These are phyloP conservation scores for Empis livida DNA, from an alignment of 2,888 invertebrate species.

Conservation along the genomic window DNA sequence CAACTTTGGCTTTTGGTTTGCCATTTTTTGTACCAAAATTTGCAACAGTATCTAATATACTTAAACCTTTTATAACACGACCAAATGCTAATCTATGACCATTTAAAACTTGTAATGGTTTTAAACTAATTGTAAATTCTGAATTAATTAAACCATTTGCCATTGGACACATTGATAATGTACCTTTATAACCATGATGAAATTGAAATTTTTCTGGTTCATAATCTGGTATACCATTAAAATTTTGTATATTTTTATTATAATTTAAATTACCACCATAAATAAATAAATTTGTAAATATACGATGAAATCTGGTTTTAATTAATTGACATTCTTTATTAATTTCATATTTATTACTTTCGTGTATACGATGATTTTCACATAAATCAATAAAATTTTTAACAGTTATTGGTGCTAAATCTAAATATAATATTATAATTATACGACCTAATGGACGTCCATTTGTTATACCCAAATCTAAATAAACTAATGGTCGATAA, in stretches of 20 bases:
- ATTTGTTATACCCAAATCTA: slow-evolving; percentile 20
- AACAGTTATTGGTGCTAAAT: slow-evolving; percentile 26
- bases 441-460: slow-evolving; percentile 20
- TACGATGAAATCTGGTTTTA: background rate
- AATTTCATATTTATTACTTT: too few relatives aligned
- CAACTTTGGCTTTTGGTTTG: slow-evolving; percentile 18
- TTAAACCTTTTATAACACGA: slow-evolving; percentile 19
- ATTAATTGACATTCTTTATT: background rate
- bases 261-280: slow-evolving; percentile 9
- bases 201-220: slow-evolving; percentile 6
- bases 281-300: slow-evolving; percentile 8
- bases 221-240: background rate
- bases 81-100: slow-evolving; percentile 25
- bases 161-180: slow-evolving; percentile 7
- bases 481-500: slow-evolving; percentile 22
- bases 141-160: slow-evolving; percentile 13
- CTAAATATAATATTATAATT: slow-evolving; percentile 22
- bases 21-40: slow-evolving; percentile 26
- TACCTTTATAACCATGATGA: slow-evolving; percentile 8
- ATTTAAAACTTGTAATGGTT: slow-evolving; percentile 19
- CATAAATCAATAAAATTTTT: slow-evolving; percentile 19
- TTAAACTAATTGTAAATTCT: slow-evolving; percentile 27
- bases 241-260: background rate
- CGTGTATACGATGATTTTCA: slow-evolving; percentile 2
- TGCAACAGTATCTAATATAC: slow-evolving; percentile 19